Evolutionary conservation across 53 echinoderm and acorn worm species (phyloP).

Genomic region (Hippasteria phrygiana): DNA sequence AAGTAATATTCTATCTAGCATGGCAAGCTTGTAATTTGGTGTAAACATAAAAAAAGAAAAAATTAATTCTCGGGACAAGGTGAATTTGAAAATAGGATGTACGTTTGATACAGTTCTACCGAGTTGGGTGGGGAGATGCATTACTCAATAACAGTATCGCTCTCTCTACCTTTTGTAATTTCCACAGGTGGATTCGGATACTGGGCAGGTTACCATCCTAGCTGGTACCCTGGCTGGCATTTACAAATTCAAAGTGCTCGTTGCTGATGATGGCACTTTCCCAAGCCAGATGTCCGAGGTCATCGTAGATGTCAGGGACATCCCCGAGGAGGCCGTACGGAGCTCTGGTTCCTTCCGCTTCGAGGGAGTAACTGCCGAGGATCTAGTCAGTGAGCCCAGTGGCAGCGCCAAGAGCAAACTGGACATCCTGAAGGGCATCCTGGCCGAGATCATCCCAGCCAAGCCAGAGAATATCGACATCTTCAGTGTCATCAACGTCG

Average conservation of each 20-base stretch:
- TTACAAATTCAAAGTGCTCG: constrained; percentile 71
- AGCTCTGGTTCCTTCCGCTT: constrained; percentile 95
- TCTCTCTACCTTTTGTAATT: neutral
- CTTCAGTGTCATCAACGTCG: constrained; percentile 88
- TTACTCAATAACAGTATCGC: no score
- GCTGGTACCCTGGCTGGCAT: constrained; percentile 77
- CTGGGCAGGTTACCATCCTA: constrained; percentile 81
- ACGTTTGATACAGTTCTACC: no score
- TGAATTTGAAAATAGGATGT: no score
- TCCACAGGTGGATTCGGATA: constrained; percentile 76
- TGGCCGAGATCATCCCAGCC: constrained; percentile 80
- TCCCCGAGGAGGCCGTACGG: constrained; percentile 86
- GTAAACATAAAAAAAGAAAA: no score
- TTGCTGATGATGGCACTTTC: constrained; percentile 70
- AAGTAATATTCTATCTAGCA: no score
- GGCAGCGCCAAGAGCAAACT: constrained; percentile 60
- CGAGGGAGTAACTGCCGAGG: constrained; percentile 84
- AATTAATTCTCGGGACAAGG: no score
- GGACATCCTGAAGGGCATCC: constrained; percentile 71
- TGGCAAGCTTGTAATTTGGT: no score
- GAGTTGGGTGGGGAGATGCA: no score
- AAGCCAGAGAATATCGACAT: constrained; percentile 86
- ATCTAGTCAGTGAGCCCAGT: constrained; percentile 59
- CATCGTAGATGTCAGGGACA: constrained; percentile 76
- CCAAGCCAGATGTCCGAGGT: constrained; percentile 69